Percentiles rank a stretch among this genome's conserved stretches.
Evolutionary conservation across 2,888 invertebrate species (phyloP).

Genomic region (Meteorus colon): DNA sequence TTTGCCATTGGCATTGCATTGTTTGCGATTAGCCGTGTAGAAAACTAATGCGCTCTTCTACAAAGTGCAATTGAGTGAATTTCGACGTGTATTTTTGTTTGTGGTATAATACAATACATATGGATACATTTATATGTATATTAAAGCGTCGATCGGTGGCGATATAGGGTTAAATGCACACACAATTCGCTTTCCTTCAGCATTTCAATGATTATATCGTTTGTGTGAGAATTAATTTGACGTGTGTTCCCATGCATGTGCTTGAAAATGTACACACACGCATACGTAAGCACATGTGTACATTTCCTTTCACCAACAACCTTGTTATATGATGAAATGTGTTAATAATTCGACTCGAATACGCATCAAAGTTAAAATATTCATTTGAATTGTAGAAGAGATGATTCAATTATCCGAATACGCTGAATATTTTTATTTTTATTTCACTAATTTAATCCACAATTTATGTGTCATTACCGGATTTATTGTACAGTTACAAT

Average conservation of each 20-base stretch:
- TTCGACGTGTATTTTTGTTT: conserved; percentile 18
- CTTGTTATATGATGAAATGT: too few relatives aligned
- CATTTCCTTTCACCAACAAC: conserved; percentile 2
- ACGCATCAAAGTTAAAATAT: too few relatives aligned
- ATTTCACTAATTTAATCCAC: too few relatives aligned
- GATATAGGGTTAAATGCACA: neutral
- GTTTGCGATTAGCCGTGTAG: conserved; percentile 58
- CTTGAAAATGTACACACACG: conserved; percentile 36
- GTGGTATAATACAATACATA: neutral
- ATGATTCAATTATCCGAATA: too few relatives aligned
- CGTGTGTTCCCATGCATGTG: conserved; percentile 36
- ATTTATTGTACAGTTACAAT: too few relatives aligned
- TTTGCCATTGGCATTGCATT: conserved; percentile 12
- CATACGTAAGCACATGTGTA: too few relatives aligned
- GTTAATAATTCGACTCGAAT: too few relatives aligned
- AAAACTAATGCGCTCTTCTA: conserved; percentile 55
- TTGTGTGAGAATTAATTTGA: conserved; percentile 49
- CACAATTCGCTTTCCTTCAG: conserved; percentile 33
- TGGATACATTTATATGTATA: neutral
- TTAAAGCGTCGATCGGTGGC: neutral
- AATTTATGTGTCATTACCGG: too few relatives aligned
- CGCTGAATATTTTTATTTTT: too few relatives aligned
- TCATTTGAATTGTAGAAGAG: too few relatives aligned
- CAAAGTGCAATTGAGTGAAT: conserved; percentile 29
- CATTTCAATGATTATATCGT: conserved; percentile 41